These are phyloP conservation scores for Papilio elwesi DNA, from an alignment of 2,888 invertebrate genomes.

Conservation along the genomic window DNA sequence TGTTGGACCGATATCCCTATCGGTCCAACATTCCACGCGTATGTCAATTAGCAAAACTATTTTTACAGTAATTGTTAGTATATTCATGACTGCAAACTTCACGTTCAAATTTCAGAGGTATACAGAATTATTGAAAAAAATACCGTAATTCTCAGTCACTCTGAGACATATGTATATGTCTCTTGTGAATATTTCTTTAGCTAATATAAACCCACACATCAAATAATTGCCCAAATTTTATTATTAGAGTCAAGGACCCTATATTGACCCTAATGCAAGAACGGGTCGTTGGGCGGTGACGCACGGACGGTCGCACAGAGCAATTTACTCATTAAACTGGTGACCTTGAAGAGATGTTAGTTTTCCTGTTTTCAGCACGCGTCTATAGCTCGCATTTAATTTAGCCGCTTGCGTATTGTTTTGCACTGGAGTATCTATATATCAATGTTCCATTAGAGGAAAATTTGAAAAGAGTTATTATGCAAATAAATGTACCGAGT, in stretches of 20 bases:
- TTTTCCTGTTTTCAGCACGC: constrained; percentile 57
- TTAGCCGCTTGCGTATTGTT: constrained; percentile 20
- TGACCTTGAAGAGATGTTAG: constrained; percentile 62
- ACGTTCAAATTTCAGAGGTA: too few species aligned
- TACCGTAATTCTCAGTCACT: too few species aligned
- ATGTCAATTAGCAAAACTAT: neutral
- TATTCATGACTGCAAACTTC: too few species aligned
- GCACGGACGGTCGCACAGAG: constrained; percentile 52
- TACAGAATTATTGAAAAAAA: too few species aligned
- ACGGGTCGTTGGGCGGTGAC: constrained; percentile 54
- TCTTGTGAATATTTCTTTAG: neutral
- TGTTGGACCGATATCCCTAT: neutral
- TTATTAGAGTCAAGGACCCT: constrained; percentile 51
- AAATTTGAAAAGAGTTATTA: neutral
- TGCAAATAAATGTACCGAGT: neutral
- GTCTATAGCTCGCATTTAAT: constrained; percentile 3
- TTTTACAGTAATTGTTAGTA: neutral
- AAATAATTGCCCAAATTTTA: constrained; percentile 31
- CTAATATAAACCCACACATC: neutral
- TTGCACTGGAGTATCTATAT: neutral
- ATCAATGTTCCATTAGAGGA: neutral
- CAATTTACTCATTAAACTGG: constrained; percentile 67
- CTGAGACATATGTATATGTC: too few species aligned
- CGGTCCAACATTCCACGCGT: too few species aligned
- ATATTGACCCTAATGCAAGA: constrained; percentile 56